A percentile compares a stretch with the other conserved stretches of the same genome.
These are phyloP conservation scores for Aegotheles bennettii DNA, from an alignment of 2,113 vertebrate species.

Conservation along the genomic window DNA sequence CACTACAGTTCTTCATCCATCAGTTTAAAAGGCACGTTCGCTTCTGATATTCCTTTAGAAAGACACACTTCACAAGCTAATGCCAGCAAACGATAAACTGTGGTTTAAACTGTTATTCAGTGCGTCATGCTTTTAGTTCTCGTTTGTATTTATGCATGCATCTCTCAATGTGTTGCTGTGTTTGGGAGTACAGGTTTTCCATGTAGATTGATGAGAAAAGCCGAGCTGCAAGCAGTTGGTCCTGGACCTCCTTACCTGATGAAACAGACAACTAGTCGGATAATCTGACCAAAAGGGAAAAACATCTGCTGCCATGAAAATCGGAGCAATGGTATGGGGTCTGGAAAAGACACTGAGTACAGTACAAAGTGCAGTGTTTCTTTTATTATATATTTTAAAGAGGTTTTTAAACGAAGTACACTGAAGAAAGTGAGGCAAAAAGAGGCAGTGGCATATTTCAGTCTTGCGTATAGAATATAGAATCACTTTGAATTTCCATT, in stretches of 20 bases:
- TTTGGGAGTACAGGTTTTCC: neutral
- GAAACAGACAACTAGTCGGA: neutral
- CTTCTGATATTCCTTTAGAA: neutral
- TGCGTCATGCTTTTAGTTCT: neutral
- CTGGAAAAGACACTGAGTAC: neutral
- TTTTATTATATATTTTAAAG: neutral
- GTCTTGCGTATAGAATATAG: neutral
- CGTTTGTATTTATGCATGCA: neutral
- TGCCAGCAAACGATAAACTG: neutral
- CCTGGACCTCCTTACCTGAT: neutral
- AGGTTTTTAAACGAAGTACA: neutral
- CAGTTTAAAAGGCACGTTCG: neutral
- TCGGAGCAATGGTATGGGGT: neutral
- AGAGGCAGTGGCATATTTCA: neutral
- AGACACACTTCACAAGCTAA: neutral
- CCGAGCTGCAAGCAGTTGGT: neutral
- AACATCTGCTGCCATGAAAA: neutral
- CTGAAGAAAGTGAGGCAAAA: neutral
- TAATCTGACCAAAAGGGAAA: neutral
- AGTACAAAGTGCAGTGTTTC: neutral
- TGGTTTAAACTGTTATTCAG: neutral
- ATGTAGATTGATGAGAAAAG: neutral
- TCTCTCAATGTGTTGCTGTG: neutral
- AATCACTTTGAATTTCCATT: neutral
- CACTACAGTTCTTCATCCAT: slow-evolving; percentile 54